These are phyloP conservation scores for Cromileptes altivelis DNA, from an alignment of 2,113 vertebrate genomes.

Conservation along the genomic window DNA sequence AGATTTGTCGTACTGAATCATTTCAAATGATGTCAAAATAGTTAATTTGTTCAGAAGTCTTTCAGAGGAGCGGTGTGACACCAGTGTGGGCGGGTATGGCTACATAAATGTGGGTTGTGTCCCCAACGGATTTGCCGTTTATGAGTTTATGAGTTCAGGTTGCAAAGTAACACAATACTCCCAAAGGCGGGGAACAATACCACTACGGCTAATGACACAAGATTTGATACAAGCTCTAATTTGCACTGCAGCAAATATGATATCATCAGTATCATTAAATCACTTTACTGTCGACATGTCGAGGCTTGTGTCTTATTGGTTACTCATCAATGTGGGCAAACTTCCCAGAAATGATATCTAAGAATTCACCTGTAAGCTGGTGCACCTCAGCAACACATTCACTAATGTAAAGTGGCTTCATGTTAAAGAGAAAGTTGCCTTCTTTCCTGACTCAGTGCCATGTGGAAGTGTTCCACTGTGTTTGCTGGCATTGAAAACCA, in stretches of 20 bases:
- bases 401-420: neutral
- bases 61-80: constrained; percentile 3
- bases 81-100: too few species aligned
- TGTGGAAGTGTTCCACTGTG: constrained; percentile 25
- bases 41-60: neutral
- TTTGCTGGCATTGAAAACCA: constrained; percentile 21
- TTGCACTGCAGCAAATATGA: neutral
- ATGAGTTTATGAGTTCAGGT: neutral
- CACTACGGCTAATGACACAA: neutral
- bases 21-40: constrained; percentile 28
- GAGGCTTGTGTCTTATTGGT: neutral
- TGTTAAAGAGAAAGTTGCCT: neutral
- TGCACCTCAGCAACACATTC: neutral
- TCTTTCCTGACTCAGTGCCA: constrained; percentile 14
- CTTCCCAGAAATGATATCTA: neutral
- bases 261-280: neutral
- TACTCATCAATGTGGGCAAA: neutral
- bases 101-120: neutral
- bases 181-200: neutral
- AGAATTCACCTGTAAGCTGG: neutral
- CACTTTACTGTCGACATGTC: neutral
- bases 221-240: neutral
- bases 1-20: constrained; percentile 18
- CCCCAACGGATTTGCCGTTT: neutral
- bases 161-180: neutral